These are phyloP conservation scores for Rhagium mordax DNA, from an alignment of 2,888 invertebrate species.

Conservation along the genomic window DNA sequence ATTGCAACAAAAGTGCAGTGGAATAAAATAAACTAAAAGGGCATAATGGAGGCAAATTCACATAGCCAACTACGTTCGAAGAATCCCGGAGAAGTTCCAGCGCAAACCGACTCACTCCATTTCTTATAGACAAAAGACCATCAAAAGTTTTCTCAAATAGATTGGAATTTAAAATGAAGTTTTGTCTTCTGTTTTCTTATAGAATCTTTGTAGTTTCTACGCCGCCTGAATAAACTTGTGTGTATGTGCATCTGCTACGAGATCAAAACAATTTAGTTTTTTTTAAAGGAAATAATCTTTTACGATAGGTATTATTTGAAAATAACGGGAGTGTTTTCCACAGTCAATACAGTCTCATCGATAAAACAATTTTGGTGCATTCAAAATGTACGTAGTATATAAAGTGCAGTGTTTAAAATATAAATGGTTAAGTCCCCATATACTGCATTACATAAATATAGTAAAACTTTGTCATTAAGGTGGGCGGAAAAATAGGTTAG, in stretches of 20 bases:
- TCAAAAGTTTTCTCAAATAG: slow-evolving; percentile 61
- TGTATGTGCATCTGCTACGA: slow-evolving; percentile 46
- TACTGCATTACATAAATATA: too few relatives aligned
- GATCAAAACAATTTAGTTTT: slow-evolving; percentile 47
- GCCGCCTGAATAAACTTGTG: slow-evolving; percentile 43
- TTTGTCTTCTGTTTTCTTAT: slow-evolving; percentile 53
- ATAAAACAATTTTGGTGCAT: not conserved
- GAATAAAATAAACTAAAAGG: slow-evolving; percentile 42
- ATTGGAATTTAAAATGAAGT: slow-evolving; percentile 62
- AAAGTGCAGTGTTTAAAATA: not conserved
- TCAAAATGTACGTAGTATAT: too few relatives aligned
- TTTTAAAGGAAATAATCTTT: slow-evolving; percentile 26
- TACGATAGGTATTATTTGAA: slow-evolving; percentile 32
- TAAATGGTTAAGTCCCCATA: not conserved
- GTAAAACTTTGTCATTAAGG: too few relatives aligned
- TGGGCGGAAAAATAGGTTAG: too few relatives aligned
- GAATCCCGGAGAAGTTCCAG: slow-evolving; percentile 48
- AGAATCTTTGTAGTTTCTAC: slow-evolving; percentile 50
- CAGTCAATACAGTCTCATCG: not conserved
- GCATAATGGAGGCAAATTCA: slow-evolving; percentile 45
- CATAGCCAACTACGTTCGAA: slow-evolving; percentile 39
- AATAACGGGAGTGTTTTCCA: slow-evolving; percentile 25
- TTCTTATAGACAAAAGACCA: slow-evolving; percentile 61
- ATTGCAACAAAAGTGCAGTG: slow-evolving; percentile 34
- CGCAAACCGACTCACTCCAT: slow-evolving; percentile 52